Evolutionary conservation across 2,113 vertebrate genomes (phyloP).

Genomic region (Hippocampus mohnikei): DNA sequence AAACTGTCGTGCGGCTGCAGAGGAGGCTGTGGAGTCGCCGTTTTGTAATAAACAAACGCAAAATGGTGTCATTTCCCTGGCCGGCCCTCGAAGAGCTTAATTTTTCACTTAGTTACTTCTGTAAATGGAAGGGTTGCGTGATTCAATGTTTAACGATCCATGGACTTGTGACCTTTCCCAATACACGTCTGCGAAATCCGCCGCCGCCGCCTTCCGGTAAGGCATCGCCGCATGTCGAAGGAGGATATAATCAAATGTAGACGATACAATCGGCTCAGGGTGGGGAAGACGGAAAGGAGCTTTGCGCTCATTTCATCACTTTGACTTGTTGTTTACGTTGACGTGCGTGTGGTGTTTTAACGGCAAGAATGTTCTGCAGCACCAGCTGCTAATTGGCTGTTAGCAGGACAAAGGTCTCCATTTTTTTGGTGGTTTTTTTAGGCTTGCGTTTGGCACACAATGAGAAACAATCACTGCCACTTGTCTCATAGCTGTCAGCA

Average conservation of each 20-base stretch:
- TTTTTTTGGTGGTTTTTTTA: too few relatives aligned
- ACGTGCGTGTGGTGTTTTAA: neutral
- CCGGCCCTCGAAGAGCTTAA: neutral
- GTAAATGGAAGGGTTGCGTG: neutral
- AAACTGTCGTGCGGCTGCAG: neutral
- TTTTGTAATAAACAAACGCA: neutral
- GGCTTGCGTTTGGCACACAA: neutral
- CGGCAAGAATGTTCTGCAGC: neutral
- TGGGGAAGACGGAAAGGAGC: neutral
- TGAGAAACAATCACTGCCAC: neutral
- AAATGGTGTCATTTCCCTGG: neutral
- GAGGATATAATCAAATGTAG: neutral
- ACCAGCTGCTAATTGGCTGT: neutral
- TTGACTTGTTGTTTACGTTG: neutral
- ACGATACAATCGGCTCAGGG: neutral
- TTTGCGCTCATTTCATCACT: neutral
- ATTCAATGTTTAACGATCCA: neutral
- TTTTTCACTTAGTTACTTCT: conserved; percentile 5
- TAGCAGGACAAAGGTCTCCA: neutral
- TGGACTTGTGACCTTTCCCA: neutral
- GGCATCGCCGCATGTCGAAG: neutral
- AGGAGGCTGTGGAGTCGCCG: neutral
- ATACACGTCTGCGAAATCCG: neutral
- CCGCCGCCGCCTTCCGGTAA: neutral
- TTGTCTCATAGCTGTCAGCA: neutral